phyloP scores from a whole-genome alignment of 2,797 vertebrate species.

The Periparus ater region DNA sequence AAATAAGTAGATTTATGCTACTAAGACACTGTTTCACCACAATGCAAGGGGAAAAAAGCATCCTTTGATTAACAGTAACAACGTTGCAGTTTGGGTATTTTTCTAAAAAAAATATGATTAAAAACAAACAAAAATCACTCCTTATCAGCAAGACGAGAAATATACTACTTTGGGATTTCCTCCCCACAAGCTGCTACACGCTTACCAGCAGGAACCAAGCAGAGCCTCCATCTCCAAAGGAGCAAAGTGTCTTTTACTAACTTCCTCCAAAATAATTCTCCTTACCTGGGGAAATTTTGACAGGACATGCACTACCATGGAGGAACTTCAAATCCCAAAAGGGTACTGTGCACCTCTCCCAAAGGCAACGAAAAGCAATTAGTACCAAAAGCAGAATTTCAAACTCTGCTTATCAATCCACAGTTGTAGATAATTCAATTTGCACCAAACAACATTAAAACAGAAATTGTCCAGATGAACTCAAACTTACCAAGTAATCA shows the following conservation, averaged over 20 bases:
- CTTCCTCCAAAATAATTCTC: neutral
- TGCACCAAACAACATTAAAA: neutral
- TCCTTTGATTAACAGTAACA: neutral
- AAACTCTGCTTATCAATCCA: neutral
- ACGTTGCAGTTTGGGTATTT: neutral
- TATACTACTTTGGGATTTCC: neutral
- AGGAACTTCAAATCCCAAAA: neutral
- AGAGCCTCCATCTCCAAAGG: neutral
- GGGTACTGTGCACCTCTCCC: neutral
- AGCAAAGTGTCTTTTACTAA: neutral
- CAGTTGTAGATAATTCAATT: neutral
- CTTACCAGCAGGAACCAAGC: neutral
- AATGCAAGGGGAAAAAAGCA: neutral
- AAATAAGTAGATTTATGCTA: neutral
- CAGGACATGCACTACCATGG: neutral
- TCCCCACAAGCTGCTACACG: accelerated
- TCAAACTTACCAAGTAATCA: neutral
- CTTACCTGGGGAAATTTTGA: neutral
- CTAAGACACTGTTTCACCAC: neutral
- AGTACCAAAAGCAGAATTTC: neutral
- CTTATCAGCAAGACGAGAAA: neutral
- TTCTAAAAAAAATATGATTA: neutral
- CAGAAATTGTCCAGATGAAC: neutral
- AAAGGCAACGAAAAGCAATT: neutral
- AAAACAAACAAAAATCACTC: neutral